Percentiles rank a stretch among this genome's conserved stretches.
Conservation (phyloP, 1,140 invertebrate species). For the Periplaneta americana region DNA sequence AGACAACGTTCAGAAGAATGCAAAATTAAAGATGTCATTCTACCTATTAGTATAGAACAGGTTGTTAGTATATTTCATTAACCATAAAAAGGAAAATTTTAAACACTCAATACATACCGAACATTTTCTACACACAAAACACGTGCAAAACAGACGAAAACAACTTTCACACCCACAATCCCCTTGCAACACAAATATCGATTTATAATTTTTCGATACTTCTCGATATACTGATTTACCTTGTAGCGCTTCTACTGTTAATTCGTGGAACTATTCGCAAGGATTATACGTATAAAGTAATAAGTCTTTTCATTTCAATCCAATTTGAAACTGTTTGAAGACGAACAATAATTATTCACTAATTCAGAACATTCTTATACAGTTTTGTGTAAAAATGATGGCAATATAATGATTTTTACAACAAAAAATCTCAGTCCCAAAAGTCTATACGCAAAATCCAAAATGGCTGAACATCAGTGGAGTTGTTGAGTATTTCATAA, state of each 20-base stretch:
- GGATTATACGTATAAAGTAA: neutral
- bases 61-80: too few relatives aligned
- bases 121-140: too few relatives aligned
- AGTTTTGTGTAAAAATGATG: neutral
- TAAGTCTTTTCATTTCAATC: neutral
- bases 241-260: neutral
- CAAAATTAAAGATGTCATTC: too few relatives aligned
- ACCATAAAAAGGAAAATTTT: too few relatives aligned
- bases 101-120: too few relatives aligned
- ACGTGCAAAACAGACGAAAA: too few relatives aligned
- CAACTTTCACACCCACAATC: too few relatives aligned
- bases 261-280: neutral
- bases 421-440: neutral
- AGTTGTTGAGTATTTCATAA: constrained; percentile 1
- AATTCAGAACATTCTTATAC: neutral
- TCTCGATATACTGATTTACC: neutral
- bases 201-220: neutral
- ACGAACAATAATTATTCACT: neutral
- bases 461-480: neutral
- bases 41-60: too few relatives aligned
- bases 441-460: constrained; percentile 6
- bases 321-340: neutral
- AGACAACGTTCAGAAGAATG: too few relatives aligned
- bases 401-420: neutral
- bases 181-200: too few relatives aligned